phyloP scores from a whole-genome alignment of 30 jellyfish, hydroid and myxozoan species.

The Cassiopea xamachana region DNA sequence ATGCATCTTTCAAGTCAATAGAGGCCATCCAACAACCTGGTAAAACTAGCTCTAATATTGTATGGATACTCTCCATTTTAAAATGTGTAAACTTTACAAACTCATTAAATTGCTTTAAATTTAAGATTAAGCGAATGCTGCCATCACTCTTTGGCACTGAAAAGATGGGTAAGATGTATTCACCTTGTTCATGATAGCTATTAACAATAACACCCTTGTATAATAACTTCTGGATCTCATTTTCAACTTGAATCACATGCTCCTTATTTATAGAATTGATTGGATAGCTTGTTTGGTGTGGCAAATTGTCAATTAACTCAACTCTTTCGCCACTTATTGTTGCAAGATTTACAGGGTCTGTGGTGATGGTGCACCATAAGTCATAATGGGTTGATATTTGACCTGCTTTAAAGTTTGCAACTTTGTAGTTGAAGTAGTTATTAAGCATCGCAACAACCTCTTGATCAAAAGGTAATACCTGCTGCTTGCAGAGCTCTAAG shows the following conservation, averaged over 20 bases:
- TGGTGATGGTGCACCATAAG: slow-evolving; percentile 31
- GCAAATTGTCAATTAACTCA: slow-evolving; percentile 23
- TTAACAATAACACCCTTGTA: slow-evolving; percentile 10
- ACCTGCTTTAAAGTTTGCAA: slow-evolving; percentile 48
- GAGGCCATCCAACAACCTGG: slow-evolving; percentile 46
- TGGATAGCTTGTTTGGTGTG: slow-evolving; percentile 12
- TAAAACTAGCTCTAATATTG: not conserved
- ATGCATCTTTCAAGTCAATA: slow-evolving; percentile 50
- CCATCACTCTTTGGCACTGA: slow-evolving; percentile 65
- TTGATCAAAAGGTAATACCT: no score
- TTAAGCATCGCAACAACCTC: not conserved
- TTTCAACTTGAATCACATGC: slow-evolving; percentile 25
- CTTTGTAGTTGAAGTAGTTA: slow-evolving; percentile 20
- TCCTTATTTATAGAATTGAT: slow-evolving; percentile 26
- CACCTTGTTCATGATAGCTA: slow-evolving; percentile 25
- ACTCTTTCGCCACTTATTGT: slow-evolving; percentile 23
- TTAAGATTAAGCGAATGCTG: slow-evolving; percentile 24
- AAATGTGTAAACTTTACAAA: slow-evolving; percentile 20
- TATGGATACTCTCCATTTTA: slow-evolving; percentile 44
- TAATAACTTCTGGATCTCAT: slow-evolving; percentile 20
- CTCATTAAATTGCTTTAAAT: slow-evolving; percentile 28
- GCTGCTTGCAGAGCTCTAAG: no score
- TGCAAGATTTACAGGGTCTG: slow-evolving; percentile 23
- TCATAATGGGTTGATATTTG: slow-evolving; percentile 39
- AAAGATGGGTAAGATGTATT: slow-evolving; percentile 9